Evolutionary conservation across 2,888 invertebrate genomes (phyloP).

Genomic region (Leptinotarsa peninsularis): DNA sequence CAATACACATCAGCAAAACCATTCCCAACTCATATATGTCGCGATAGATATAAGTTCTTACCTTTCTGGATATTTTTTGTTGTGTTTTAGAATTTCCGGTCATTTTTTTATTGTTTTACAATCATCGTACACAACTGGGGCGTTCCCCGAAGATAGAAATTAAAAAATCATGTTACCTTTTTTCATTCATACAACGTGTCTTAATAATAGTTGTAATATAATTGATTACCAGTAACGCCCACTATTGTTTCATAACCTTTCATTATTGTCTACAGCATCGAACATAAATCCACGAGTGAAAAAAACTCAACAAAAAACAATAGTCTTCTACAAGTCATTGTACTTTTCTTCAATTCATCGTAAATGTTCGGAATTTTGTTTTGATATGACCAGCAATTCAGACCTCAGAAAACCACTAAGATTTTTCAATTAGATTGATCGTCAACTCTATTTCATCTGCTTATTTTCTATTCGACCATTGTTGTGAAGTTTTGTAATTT

Average conservation of each 20-base stretch:
- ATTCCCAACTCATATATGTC: no score
- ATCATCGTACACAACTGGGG: constrained; percentile 23
- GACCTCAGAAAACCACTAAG: no score
- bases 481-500: no score
- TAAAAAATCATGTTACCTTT: constrained; percentile 44
- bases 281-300: constrained; percentile 31
- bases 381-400: no score
- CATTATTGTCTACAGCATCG: constrained; percentile 63
- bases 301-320: constrained; percentile 23
- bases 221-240: constrained; percentile 65
- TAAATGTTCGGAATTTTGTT: background rate
- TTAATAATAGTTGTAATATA: constrained; percentile 64
- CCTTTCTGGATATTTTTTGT: background rate
- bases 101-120: constrained; percentile 31
- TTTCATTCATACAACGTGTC: constrained; percentile 47
- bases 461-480: no score
- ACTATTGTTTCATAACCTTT: constrained; percentile 66
- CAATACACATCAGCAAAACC: no score
- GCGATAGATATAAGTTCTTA: no score
- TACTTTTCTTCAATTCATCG: constrained; percentile 15
- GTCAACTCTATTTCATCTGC: no score
- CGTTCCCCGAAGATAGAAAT: constrained; percentile 29
- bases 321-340: constrained; percentile 28
- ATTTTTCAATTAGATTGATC: no score
- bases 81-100: constrained; percentile 35